Evolutionary conservation across 1,140 invertebrate species (phyloP), one percentile per base, ranked within the genome.

Genomic region (Tetramorium alpestre): DNA sequence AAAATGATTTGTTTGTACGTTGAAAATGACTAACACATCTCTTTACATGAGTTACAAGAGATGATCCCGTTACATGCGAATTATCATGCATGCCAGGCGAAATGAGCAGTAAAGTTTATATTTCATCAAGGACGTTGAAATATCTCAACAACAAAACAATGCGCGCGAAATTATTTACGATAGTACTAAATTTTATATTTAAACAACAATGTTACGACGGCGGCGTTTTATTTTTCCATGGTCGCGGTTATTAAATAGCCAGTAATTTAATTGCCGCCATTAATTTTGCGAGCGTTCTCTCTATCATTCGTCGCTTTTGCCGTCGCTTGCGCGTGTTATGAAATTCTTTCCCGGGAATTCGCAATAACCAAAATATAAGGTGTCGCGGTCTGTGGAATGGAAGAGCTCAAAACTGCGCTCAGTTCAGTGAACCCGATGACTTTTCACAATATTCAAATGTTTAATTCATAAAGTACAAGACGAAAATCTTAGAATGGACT

Each of bases 231-330:
- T n/a, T 76, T 25, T 28, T 2, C 41, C 25, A 25, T 25, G 22
- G n/a, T 25, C 22, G n/a, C 78, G 49, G 51, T 81, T 81, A 81
- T 81, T 81, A 81, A 81, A 81, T 69, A 81, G 33, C 49, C 49
- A 44, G 64, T 81, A 81, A 81, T 81, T 56, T 56, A 81, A 81
- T 81, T 70, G 33, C 65, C 22, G 51, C 4, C 33, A 70, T 56
- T 81, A 81, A 81, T 81, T 70, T 80, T 56, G 51, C 38, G 16
- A 56, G 13, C 51, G 22, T 70, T 70, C 78, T 56, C 25, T 70
- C 41, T 54, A 72, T 84, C 69, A 70, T 81, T 70, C 49, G 77
- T 44, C 47, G 13, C 13, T 54, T 22, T 78, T 22, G 28, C 58
- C 28, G 11, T 60, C 41, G 38, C 38, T 60, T 25, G n/a, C 51